These are phyloP conservation scores for Tringa solitaria DNA, from an alignment of 2,113 vertebrate genomes.

Conservation along the genomic window DNA sequence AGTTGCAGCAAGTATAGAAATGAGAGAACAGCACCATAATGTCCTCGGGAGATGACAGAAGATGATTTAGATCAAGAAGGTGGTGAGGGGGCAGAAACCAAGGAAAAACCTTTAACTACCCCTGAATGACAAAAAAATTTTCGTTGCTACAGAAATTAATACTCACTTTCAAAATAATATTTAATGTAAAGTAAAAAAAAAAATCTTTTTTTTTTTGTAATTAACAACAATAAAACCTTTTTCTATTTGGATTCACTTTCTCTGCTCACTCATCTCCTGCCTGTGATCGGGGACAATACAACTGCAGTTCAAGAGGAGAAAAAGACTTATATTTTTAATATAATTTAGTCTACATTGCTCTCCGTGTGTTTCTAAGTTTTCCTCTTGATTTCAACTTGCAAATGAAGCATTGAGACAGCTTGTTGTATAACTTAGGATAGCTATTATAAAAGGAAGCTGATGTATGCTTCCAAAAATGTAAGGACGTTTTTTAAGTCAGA, in stretches of 20 bases:
- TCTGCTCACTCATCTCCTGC: neutral
- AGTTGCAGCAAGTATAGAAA: neutral
- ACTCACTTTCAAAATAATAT: neutral
- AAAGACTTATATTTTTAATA: neutral
- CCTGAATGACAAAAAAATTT: neutral
- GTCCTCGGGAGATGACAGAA: neutral
- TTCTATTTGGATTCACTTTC: neutral
- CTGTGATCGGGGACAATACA: neutral
- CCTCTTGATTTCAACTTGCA: neutral
- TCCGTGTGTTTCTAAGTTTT: neutral
- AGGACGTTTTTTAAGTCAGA: neutral
- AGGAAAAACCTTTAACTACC: neutral
- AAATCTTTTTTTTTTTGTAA: neutral
- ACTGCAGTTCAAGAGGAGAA: neutral
- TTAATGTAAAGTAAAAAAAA: neutral
- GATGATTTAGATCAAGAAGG: neutral
- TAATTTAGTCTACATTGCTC: neutral
- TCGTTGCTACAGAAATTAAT: neutral
- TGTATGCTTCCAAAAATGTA: constrained; percentile 4
- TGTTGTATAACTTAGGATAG: neutral
- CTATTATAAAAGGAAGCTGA: neutral
- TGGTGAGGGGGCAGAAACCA: neutral
- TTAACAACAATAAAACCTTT: neutral
- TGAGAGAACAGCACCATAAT: neutral
- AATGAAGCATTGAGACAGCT: neutral